Conservation (phyloP, 1,140 invertebrate genomes). For the Atopsyche davidsoni region DNA sequence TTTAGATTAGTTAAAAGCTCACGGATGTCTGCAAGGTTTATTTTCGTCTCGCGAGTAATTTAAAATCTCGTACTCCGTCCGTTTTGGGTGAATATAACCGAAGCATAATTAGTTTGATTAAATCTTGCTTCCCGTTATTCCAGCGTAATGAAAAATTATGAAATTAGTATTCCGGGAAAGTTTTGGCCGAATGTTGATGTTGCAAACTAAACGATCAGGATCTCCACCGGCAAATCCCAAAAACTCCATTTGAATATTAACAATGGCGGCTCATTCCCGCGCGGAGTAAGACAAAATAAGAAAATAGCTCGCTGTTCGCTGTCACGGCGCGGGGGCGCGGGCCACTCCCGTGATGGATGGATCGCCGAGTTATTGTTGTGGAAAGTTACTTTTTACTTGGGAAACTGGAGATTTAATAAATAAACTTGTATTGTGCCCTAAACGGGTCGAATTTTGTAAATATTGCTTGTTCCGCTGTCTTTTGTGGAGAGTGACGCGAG, state of each 20-base stretch:
- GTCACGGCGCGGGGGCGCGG: background rate
- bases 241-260: conserved; percentile 12
- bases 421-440: conserved; percentile 18
- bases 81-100: too few species aligned
- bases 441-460: too few species aligned
- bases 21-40: too few species aligned
- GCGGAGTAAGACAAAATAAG: conserved; percentile 8
- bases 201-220: background rate
- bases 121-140: too few species aligned
- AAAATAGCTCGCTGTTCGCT: conserved; percentile 11
- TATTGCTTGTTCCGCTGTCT: too few species aligned
- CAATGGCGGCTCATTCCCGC: conserved; percentile 9
- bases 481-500: too few species aligned
- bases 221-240: background rate
- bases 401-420: conserved; percentile 23
- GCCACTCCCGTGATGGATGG: conserved; percentile 18
- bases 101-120: too few species aligned
- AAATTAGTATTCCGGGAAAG: background rate
- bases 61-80: too few species aligned
- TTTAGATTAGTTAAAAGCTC: too few species aligned
- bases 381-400: conserved; percentile 16
- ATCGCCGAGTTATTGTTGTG: conserved; percentile 14
- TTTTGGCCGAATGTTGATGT: background rate
- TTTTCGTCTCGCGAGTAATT: too few species aligned
- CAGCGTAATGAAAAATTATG: background rate